phyloP scores from a whole-genome alignment of 1,140 invertebrate species.

The Dreissena polymorpha region DNA sequence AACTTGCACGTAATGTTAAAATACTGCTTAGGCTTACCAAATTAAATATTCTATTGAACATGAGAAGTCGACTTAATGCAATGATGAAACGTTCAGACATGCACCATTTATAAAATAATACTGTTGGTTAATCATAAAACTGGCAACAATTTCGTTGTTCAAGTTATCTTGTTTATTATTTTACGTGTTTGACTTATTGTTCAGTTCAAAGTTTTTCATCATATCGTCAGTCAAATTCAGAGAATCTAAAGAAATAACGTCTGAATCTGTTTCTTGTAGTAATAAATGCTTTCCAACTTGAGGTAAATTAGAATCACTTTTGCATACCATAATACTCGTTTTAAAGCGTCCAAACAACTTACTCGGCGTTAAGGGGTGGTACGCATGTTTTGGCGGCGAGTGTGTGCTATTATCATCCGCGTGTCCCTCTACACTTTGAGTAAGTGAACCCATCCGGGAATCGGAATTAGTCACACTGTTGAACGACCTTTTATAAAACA shows the following conservation, averaged over 20 bases:
- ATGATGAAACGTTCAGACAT: too few species aligned
- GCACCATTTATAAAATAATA: too few species aligned
- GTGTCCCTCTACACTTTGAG: not conserved
- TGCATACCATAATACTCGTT: slow-evolving; percentile 40
- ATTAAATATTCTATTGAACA: too few species aligned
- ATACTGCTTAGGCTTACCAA: too few species aligned
- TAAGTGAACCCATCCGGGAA: slow-evolving; percentile 2
- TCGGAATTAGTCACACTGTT: slow-evolving; percentile 21
- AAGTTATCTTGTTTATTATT: not conserved
- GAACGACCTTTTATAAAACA: slow-evolving; percentile 29
- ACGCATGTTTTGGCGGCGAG: not conserved
- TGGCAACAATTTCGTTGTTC: too few species aligned
- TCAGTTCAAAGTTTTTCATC: slow-evolving; percentile 53
- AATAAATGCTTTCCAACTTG: slow-evolving; percentile 35
- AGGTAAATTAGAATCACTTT: slow-evolving; percentile 52
- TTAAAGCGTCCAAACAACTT: slow-evolving; percentile 30
- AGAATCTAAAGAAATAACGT: slow-evolving; percentile 45
- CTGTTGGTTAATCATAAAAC: too few species aligned
- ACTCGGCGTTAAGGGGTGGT: not conserved
- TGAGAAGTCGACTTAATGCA: too few species aligned
- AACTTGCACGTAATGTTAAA: too few species aligned
- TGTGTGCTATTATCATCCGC: not conserved
- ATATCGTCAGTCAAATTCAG: slow-evolving; percentile 40
- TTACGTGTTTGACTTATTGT: slow-evolving; percentile 28
- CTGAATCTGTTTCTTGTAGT: slow-evolving; percentile 8